Conservation (phyloP, 2,113 vertebrate species). For the Narcine bancroftii region DNA sequence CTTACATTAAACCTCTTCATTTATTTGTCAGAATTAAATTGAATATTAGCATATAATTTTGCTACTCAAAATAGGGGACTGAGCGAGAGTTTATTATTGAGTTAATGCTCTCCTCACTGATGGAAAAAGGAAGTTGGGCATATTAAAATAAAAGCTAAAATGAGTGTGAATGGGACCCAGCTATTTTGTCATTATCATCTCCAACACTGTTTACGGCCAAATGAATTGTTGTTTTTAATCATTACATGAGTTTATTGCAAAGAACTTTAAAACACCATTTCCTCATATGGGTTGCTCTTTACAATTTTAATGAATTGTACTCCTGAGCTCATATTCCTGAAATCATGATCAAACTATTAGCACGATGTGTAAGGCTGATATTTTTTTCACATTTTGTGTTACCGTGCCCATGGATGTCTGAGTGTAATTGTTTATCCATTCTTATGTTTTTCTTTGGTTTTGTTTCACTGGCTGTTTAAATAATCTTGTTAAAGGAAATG, state of each 20-base stretch:
- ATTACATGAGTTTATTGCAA: neutral
- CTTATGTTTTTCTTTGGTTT: neutral
- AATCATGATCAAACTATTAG: neutral
- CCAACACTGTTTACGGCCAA: neutral
- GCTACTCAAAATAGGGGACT: neutral
- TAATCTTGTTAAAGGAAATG: neutral
- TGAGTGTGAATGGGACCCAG: neutral
- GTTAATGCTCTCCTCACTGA: neutral
- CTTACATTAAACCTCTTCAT: neutral
- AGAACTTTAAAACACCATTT: neutral
- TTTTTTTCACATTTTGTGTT: neutral
- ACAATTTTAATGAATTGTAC: neutral
- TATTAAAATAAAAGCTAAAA: neutral
- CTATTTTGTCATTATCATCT: too few species aligned
- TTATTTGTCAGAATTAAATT: neutral
- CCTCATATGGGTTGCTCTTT: neutral
- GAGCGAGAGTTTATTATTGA: neutral
- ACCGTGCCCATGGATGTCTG: neutral
- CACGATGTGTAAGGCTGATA: neutral
- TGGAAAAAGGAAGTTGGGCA: neutral
- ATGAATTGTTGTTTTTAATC: neutral
- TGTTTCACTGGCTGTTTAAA: neutral
- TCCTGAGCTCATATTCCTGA: neutral
- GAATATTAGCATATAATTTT: neutral
- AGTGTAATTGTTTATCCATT: neutral